phyloP scores from a whole-genome alignment of 2,888 invertebrate species.

The Ichneumoninae sp. region DNA sequence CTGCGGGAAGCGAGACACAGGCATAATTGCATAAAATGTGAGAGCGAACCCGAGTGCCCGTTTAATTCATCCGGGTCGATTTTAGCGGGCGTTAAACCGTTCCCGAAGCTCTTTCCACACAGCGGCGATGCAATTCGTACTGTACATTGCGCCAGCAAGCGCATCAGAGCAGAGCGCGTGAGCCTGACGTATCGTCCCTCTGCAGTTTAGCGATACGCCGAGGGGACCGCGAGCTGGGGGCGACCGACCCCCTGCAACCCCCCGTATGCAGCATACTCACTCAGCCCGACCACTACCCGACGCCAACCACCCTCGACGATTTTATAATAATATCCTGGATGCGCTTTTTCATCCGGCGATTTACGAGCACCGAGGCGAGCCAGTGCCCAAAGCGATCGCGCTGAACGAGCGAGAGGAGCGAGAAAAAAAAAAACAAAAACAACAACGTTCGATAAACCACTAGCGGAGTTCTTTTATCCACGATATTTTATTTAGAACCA shows the following conservation, averaged over 20 bases:
- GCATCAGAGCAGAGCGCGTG: constrained; percentile 50
- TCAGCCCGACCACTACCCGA: constrained; percentile 28
- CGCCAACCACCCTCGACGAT: constrained; percentile 64
- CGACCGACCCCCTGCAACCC: constrained; percentile 9
- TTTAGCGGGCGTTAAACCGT: constrained; percentile 63
- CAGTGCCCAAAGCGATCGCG: constrained; percentile 30
- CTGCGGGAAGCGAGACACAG: constrained; percentile 6
- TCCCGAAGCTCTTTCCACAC: constrained; percentile 48
- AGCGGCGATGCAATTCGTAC: constrained; percentile 38
- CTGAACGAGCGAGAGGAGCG: not conserved
- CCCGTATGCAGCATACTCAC: constrained; percentile 24
- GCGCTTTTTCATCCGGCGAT: constrained; percentile 73
- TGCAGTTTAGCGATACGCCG: constrained; percentile 70
- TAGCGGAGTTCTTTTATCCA: constrained; percentile 70
- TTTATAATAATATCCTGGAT: constrained; percentile 74
- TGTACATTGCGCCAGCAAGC: constrained; percentile 28
- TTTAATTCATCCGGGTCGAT: constrained; percentile 61
- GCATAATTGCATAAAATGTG: constrained; percentile 57
- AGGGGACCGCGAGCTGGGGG: constrained; percentile 1
- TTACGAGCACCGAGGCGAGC: constrained; percentile 67
- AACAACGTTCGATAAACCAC: constrained; percentile 74
- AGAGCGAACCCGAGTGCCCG: constrained; percentile 55
- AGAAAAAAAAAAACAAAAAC: constrained; percentile 20
- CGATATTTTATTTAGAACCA: constrained; percentile 75
- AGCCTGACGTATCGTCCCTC: constrained; percentile 67